A percentile compares a stretch with the other conserved stretches of the same genome.
phyloP scores from a whole-genome alignment of 2,797 vertebrate genomes.

The Psittacula echo region DNA sequence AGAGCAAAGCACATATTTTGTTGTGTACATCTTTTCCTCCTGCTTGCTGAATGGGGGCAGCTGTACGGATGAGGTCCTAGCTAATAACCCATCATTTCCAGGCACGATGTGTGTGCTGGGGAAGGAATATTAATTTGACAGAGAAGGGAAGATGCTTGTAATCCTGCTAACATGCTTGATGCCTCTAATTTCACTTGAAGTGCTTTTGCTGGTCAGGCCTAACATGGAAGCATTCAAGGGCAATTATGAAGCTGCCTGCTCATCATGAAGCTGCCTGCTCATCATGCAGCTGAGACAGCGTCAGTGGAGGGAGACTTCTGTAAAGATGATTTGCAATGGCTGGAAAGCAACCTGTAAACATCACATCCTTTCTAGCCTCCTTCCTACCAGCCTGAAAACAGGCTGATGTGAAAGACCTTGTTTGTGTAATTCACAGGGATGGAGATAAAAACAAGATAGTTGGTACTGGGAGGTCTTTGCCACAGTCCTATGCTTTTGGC shows the following conservation, averaged over 20 bases:
- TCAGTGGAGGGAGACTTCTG: not conserved
- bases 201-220: constrained; percentile 11
- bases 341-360: constrained; percentile 6
- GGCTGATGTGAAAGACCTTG: not conserved
- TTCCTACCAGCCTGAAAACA: not conserved
- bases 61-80: not conserved
- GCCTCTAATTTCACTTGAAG: constrained; percentile 11
- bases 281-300: accelerated
- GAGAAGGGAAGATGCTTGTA: not conserved
- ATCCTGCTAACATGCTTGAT: constrained; percentile 1
- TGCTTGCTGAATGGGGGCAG: not conserved
- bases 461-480: not conserved
- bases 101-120: not conserved
- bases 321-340: not conserved
- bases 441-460: not conserved
- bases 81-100: constrained; percentile 19
- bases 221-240: constrained; percentile 24
- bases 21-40: not conserved
- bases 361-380: not conserved
- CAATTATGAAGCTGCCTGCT: not conserved
- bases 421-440: not conserved
- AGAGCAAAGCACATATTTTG: not conserved
- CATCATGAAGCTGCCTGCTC: not conserved
- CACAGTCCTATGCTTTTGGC: not conserved
- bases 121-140: constrained; percentile 6